Base-by-base conservation (phyloP, 2,888 invertebrate genomes). In the Alviniconcha strummeri region DNA sequence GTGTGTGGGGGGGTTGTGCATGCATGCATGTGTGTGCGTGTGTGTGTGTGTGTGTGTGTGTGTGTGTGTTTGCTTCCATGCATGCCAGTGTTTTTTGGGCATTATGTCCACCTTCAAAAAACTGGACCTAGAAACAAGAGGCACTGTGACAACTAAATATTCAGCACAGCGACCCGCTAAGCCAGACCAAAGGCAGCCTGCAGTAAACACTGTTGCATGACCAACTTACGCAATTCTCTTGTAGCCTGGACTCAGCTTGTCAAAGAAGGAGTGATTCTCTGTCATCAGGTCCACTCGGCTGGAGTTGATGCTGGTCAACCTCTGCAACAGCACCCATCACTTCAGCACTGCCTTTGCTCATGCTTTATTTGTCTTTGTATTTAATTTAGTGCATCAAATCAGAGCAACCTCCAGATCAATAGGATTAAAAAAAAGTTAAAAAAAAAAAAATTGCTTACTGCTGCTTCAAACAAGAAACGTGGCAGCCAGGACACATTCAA, bases 141-240 rank as follows among this genome's bases (percentile, higher is more conserved):
- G 36, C 36, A 36, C 36, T 36, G 36, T 36, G 36, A 36, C 36
- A 36, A 36, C 1, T 36, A 36, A 36, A 36, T 36, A 36, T 36
- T 36, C 36, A 36, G 36, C 36, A 36, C 36, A 36, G 36, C 36
- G 36, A 36, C 36, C 36, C 36, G 3, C 36, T 36, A 36, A 36
- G 36, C 36, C 36, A 36, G 36, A 36, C 36, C 36, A 3, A 36
- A 36, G 36, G 36, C 36, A 3, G 36, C 0, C 36, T 36, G 36
- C 36, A 36, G 36, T 36, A 36, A 36, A 36, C 36, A 36, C 36
- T 36, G 36, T 36, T 36, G 36, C 36, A 36, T 36, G 36, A 36
- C 36, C 36, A 36, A 36, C 91, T 89, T 87, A 91, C 92, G 90
- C 82, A 67, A 90, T 84, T 84, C 88, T 86, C 85, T 90, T 90